Conservation (phyloP, 2,888 invertebrate species). For the Achlya flavicornis region DNA sequence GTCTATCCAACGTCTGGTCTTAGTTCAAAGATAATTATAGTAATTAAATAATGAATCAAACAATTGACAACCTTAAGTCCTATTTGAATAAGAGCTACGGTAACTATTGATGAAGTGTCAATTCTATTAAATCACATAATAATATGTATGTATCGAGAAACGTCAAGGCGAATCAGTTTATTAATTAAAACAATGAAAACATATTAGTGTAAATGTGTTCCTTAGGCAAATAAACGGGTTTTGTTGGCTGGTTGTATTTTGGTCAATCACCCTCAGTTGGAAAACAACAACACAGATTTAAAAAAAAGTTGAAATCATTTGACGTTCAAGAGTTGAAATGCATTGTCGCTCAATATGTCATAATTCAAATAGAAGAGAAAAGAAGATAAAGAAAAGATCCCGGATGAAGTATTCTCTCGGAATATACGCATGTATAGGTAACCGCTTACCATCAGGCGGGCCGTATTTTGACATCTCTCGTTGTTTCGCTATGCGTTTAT, state of each 20-base stretch:
- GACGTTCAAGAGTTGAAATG: no score
- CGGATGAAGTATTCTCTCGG: no score
- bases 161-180: slow-evolving; percentile 47
- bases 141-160: slow-evolving; percentile 4
- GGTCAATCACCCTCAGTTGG: background rate
- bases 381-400: no score
- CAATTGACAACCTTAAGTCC: background rate
- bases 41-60: background rate
- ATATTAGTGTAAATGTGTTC: slow-evolving; percentile 3
- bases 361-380: no score
- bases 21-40: background rate
- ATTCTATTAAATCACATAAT: slow-evolving; percentile 1
- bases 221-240: background rate
- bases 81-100: background rate
- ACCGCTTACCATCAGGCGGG: no score
- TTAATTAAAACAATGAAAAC: slow-evolving; percentile 40
- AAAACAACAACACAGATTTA: background rate
- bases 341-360: no score
- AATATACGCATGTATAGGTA: no score
- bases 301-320: background rate
- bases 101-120: background rate
- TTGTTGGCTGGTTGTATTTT: background rate
- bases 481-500: no score
- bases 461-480: no score
- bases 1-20: slow-evolving; percentile 8